Base-by-base conservation (phyloP, 2,797 vertebrate species). In the Orestias chungarensis region DNA sequence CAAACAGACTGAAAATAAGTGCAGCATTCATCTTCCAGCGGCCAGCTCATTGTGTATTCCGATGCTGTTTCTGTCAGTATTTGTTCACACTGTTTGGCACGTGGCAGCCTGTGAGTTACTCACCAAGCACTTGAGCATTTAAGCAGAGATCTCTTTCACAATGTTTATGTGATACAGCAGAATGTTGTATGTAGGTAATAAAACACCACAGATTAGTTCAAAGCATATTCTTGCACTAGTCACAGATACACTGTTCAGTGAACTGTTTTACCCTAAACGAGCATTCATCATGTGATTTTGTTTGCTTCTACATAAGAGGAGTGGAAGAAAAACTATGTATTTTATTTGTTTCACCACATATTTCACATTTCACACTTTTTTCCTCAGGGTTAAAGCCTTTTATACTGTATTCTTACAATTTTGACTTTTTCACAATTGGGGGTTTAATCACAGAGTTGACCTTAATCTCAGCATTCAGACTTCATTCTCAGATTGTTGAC, bases 11-110 rank as follows among this genome's bases (percentile, higher is more conserved):
- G 68, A 11, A 2, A 59, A 65, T 35, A 64, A 50, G 44, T 27
- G 2, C 55, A 44, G 38, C 52, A 54, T 77, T 47, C 50, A 66
- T 71, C 50, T n/a, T 70, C 12, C 33, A 46, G 0, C 44, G 15
- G 46, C 35, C n/a, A 25, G 17, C n/a, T 78, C 23, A 20, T 65
- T 33, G 14, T 38, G 29, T 62, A 62, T 62, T 62, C 35, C 25
- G n/a, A 42, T 40, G 17, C 42, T 66, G 29, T 66, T 66, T 47
- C 44, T 49, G 64, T 66, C 43, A 66, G 43, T 66, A 23, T 66
- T 66, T 66, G 27, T 47, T 79, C 55, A 38, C 68, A 44, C 17
- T 2, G 25, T 2, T 6, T 1, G 43, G 47, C 27, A 72, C 71
- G 72, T 68, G 61, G 44, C 25, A 62, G 59, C 52, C 67, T 47